A percentile compares a stretch with the other conserved stretches of the same genome.
Evolutionary conservation across 2,113 vertebrate genomes (phyloP).

Genomic region (Phaethornis superciliosus): DNA sequence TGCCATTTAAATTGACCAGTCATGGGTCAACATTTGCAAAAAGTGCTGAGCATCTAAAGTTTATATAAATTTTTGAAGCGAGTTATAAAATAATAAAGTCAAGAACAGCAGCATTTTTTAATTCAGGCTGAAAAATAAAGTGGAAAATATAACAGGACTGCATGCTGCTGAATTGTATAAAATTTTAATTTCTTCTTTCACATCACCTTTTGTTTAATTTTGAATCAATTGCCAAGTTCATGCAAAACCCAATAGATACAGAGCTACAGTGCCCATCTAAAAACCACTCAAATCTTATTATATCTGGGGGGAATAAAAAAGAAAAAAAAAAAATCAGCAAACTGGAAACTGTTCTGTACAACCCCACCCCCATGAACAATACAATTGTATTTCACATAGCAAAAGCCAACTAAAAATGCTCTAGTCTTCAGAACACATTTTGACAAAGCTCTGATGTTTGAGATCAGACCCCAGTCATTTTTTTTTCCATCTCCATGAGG

Average conservation of each 20-base stretch:
- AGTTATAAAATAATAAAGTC: slow-evolving; percentile 57
- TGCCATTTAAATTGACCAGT: slow-evolving; percentile 21
- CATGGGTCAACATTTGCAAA: slow-evolving; percentile 28
- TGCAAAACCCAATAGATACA: neutral
- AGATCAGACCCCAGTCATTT: neutral
- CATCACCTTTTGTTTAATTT: slow-evolving; percentile 40
- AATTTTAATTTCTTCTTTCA: slow-evolving; percentile 50
- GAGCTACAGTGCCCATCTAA: neutral
- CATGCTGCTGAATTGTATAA: slow-evolving; percentile 30
- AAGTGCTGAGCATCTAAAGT: neutral
- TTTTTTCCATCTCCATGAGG: neutral
- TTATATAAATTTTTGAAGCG: slow-evolving; percentile 22
- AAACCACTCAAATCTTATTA: neutral
- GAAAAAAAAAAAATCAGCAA: neutral
- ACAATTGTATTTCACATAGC: neutral
- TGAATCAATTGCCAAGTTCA: neutral
- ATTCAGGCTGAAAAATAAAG: slow-evolving; percentile 28
- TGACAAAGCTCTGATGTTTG: neutral
- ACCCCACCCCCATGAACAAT: neutral
- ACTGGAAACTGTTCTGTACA: neutral
- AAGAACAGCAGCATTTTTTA: slow-evolving; percentile 6
- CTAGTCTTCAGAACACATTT: neutral
- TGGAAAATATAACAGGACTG: slow-evolving; percentile 39
- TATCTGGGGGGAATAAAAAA: neutral
- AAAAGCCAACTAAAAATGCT: neutral